Percentiles rank a stretch among this genome's conserved stretches.
Conservation (phyloP, 2,888 invertebrate genomes). For the Elysia crispata region DNA sequence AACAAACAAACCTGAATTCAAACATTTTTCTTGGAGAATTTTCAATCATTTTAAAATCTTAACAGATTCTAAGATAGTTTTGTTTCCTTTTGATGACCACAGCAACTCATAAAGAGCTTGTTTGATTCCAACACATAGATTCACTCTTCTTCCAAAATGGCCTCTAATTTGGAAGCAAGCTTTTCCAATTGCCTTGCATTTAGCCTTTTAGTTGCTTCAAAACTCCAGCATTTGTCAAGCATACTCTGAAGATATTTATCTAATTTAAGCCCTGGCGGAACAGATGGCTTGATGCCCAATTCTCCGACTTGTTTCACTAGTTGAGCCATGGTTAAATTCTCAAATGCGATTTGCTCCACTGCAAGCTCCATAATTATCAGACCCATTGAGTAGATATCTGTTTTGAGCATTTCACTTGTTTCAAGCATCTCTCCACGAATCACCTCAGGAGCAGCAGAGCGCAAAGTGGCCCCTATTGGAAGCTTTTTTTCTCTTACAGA, state of each 20-base stretch:
- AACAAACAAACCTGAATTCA: no score
- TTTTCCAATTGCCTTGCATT: not conserved
- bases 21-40: no score
- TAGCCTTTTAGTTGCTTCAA: slow-evolving; percentile 15
- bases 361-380: slow-evolving; percentile 13
- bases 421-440: slow-evolving; percentile 13
- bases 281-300: not conserved
- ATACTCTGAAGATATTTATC: not conserved
- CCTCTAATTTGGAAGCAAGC: no score
- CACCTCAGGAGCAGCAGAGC: slow-evolving; percentile 26
- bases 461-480: not conserved
- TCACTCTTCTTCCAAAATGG: no score
- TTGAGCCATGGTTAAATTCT: not conserved
- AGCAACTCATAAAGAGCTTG: no score
- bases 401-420: not conserved
- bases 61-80: no score
- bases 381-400: slow-evolving; percentile 32
- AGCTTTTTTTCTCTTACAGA: no score
- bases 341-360: slow-evolving; percentile 12
- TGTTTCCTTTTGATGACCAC: no score
- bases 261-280: not conserved
- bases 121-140: no score
- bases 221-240: not conserved
- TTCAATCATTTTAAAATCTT: no score
- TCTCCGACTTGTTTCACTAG: slow-evolving; percentile 5